Conservation (phyloP, 2,797 vertebrate genomes). For the Scolopax bukidnonensis region DNA sequence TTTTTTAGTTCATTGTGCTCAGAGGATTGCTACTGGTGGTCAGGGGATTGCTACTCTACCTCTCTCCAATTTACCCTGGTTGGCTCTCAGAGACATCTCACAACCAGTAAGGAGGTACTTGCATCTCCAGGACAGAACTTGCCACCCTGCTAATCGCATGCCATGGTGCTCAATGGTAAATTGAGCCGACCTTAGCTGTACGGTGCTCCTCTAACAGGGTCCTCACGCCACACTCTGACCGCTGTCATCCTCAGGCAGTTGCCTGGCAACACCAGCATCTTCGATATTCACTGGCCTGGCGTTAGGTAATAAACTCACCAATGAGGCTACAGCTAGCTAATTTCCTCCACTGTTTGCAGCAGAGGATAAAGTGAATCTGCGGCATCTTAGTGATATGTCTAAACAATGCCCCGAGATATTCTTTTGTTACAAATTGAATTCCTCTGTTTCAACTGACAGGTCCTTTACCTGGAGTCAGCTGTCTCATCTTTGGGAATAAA, state of each 20-base stretch:
- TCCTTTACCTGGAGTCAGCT: constrained; percentile 1
- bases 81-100: not conserved
- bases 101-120: not conserved
- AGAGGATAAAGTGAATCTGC: constrained; percentile 52
- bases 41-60: not conserved
- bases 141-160: not conserved
- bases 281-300: constrained; percentile 21
- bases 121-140: not conserved
- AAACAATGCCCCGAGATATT: constrained; percentile 65
- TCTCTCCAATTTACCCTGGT: not conserved
- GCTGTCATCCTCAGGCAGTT: constrained; percentile 48
- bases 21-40: not conserved
- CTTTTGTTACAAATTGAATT: constrained; percentile 62
- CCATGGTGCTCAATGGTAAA: not conserved
- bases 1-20: not conserved
- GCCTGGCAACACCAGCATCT: constrained; percentile 75
- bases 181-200: not conserved
- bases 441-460: not conserved
- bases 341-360: constrained; percentile 62
- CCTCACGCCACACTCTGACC: not conserved
- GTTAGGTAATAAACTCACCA: constrained; percentile 70
- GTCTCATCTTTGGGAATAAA: constrained; percentile 21
- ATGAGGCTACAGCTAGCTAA: constrained; percentile 62
- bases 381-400: constrained; percentile 30
- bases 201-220: not conserved